Conservation (phyloP, 1,140 invertebrate species). For the Neelides sp. region DNA sequence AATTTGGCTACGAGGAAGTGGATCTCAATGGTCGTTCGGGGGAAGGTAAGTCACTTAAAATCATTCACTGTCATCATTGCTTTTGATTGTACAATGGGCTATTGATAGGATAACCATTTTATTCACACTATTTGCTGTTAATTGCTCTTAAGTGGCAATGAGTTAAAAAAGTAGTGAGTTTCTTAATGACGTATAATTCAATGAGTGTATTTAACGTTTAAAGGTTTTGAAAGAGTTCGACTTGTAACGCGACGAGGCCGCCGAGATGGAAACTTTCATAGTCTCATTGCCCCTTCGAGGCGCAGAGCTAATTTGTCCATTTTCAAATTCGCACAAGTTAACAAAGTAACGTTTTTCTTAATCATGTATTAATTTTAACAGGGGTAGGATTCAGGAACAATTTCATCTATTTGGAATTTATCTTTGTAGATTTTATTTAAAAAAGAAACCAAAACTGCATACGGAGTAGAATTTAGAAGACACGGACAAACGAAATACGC, state of each 20-base stretch:
- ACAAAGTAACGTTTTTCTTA: background rate
- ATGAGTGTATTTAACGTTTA: background rate
- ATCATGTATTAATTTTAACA: background rate
- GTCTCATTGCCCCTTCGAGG: too few species aligned
- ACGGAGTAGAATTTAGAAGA: constrained; percentile 50
- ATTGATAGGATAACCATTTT: background rate
- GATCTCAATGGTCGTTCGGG: constrained; percentile 6
- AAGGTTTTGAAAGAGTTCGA: background rate
- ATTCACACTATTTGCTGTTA: background rate
- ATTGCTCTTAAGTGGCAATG: background rate
- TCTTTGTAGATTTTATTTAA: constrained; percentile 32
- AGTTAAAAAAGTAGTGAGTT: background rate
- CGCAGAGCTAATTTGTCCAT: background rate
- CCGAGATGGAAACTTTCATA: too few species aligned
- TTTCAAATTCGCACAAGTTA: background rate
- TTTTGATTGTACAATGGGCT: background rate
- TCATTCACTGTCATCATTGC: background rate
- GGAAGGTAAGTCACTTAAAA: background rate
- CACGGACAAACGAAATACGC: constrained; percentile 39
- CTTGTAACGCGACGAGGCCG: background rate
- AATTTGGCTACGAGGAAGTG: constrained; percentile 4
- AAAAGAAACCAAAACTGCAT: constrained; percentile 41
- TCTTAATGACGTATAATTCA: background rate
- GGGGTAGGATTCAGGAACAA: background rate
- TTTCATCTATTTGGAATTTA: background rate